These are phyloP conservation scores for Melanargia galathea DNA, from an alignment of 2,888 invertebrate genomes.

Conservation along the genomic window DNA sequence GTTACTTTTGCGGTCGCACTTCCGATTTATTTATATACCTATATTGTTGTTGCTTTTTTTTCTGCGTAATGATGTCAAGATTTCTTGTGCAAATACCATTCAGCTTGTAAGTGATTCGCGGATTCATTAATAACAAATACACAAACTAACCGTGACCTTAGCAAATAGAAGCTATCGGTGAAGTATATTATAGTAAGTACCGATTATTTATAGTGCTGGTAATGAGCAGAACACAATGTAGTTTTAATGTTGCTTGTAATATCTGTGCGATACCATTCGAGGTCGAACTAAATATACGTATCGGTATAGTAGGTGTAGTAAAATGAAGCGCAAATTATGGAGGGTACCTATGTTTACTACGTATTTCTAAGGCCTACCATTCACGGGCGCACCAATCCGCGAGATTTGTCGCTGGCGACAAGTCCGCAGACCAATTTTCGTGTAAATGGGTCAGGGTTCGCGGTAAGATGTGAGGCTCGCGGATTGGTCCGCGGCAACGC, in stretches of 20 bases:
- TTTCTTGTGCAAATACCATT: neutral
- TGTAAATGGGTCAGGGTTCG: too few species aligned
- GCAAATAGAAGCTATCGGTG: constrained; percentile 13
- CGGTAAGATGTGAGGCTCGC: too few species aligned
- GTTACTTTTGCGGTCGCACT: neutral
- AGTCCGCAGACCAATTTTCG: too few species aligned
- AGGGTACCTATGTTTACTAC: constrained; percentile 15
- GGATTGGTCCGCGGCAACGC: too few species aligned
- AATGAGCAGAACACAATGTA: constrained; percentile 51
- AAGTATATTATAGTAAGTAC: constrained; percentile 18
- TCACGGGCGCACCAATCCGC: too few species aligned
- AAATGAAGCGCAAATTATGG: constrained; percentile 26
- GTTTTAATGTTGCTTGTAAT: constrained; percentile 36
- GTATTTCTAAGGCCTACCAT: too few species aligned
- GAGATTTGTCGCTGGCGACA: too few species aligned
- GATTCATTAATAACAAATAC: neutral
- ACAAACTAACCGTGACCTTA: constrained; percentile 5
- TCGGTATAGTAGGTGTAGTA: neutral
- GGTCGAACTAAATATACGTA: constrained; percentile 1
- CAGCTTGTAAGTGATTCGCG: neutral
- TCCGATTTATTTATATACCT: neutral
- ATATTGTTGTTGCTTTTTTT: neutral
- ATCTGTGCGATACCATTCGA: constrained; percentile 18
- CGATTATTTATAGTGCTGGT: constrained; percentile 30
- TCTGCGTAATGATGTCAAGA: neutral